Percentiles rank a stretch among this genome's conserved stretches.
These are phyloP conservation scores for Koerneria pararmatus DNA, from an alignment of 2,888 invertebrate species.

Conservation along the genomic window DNA sequence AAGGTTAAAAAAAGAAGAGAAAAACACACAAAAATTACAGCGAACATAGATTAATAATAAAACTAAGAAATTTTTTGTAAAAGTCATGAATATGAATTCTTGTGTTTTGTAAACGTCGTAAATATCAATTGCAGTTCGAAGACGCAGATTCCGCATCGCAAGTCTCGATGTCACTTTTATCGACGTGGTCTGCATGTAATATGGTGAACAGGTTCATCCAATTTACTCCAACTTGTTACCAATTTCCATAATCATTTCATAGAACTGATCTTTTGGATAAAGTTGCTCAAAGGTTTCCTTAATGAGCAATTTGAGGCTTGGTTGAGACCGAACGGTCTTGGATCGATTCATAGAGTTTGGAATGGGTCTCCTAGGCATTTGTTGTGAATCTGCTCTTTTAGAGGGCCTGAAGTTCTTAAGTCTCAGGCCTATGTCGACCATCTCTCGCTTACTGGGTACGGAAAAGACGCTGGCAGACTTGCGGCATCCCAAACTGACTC, in stretches of 20 bases:
- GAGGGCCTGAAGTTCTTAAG: too few relatives aligned
- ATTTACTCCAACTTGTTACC: not conserved
- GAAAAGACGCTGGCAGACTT: constrained; percentile 34
- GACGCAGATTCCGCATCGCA: constrained; percentile 39
- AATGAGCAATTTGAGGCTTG: constrained; percentile 21
- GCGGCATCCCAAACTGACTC: constrained; percentile 46
- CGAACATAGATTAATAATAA: constrained; percentile 1
- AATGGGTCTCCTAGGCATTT: too few relatives aligned
- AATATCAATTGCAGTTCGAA: constrained; percentile 26
- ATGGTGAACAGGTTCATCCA: not conserved
- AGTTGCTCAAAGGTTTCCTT: constrained; percentile 14
- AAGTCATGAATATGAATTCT: not conserved
- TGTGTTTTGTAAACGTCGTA: not conserved
- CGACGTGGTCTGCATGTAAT: constrained; percentile 36
- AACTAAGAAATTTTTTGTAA: not conserved
- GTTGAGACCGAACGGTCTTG: too few relatives aligned
- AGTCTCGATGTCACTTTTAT: constrained; percentile 38
- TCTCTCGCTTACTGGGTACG: constrained; percentile 34
- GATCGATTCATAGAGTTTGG: too few relatives aligned
- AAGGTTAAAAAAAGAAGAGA: too few relatives aligned
- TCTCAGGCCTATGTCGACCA: too few relatives aligned
- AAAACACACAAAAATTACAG: not conserved
- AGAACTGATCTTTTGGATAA: constrained; percentile 6
- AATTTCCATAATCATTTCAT: constrained; percentile 8
- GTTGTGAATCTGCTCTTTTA: too few relatives aligned